Base-by-base conservation (phyloP, 2,888 invertebrate genomes). In the Rugalucina vietnamica region DNA sequence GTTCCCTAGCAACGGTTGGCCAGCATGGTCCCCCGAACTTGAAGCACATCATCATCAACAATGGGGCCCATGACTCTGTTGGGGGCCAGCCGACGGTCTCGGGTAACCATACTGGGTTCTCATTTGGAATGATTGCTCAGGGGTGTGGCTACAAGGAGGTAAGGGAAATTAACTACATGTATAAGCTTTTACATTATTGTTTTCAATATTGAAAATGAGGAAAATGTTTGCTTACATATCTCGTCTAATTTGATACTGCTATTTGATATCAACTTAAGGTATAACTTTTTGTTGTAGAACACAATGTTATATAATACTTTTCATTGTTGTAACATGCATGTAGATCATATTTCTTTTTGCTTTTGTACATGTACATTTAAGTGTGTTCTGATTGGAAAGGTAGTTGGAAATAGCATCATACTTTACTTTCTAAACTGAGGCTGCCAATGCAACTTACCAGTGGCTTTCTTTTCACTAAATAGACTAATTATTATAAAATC, bases 51-150 rank as follows among this genome's bases (percentile, higher is more conserved):
- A 91, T 95, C 39, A 91, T 95, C 81, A 95, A 95, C 89, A 95
- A 95, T 86, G 95, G 95, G 50, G 93, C 94, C 37, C 95, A 95
- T 88, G 95, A 95, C 84, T 95, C 95, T 24, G 95, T 95, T 0
- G 95, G 95, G 37, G 95, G 95, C 4, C 95, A 95, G 86, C 95
- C 95, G 3, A 95, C 94, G 29, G 94, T 92, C 80, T 94, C 94
- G 0, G 86, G 80, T 8, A 90, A 91, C 77, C 90, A 91, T 87
- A 88, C 90, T 3, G 77, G 73, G 8, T 94, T 95, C 89, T 91
- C 90, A 34, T 91, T 94, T 79, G 84, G 91, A 3, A 82, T 88
- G 10, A 91, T 94, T 73, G 94, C 93, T 14, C 79, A 86, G 65
- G 94, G 91, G 1, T 94, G 93, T 90, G 95, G 95, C 21, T 95